A percentile compares a stretch with the other conserved stretches of the same genome.
Conservation (phyloP, 2,113 vertebrate species). For the Phoenicopterus ruber region DNA sequence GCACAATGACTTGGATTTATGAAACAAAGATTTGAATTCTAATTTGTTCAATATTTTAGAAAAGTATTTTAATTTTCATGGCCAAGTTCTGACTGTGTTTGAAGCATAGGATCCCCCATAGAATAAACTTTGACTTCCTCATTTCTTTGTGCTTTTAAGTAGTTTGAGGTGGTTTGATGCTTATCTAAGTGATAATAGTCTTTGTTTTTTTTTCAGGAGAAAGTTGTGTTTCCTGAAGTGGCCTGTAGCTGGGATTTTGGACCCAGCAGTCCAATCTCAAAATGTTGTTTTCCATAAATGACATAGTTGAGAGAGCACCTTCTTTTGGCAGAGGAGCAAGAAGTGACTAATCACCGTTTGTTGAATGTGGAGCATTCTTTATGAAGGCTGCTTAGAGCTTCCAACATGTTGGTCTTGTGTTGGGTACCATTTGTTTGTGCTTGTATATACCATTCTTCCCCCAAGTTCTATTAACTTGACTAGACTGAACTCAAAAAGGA, state of each 20-base stretch:
- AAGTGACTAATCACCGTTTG: background rate
- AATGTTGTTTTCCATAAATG: background rate
- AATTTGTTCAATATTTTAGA: background rate
- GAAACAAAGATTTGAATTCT: conserved; percentile 27
- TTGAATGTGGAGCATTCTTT: background rate
- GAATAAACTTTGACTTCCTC: background rate
- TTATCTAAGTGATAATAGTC: background rate
- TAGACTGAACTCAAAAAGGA: background rate
- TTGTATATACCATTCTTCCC: background rate
- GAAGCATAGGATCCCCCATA: background rate
- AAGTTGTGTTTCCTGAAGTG: background rate
- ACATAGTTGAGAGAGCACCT: accelerated
- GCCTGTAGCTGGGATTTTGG: background rate
- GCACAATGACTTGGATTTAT: background rate
- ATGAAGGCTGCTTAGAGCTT: background rate
- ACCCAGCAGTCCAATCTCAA: background rate
- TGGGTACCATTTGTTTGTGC: background rate
- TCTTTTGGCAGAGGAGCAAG: background rate
- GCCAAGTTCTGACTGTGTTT: background rate
- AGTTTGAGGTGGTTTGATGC: background rate
- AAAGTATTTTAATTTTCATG: background rate
- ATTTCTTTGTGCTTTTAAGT: background rate
- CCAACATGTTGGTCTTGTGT: background rate
- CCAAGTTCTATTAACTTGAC: background rate
- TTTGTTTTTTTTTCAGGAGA: background rate